These are phyloP conservation scores for Cebidichthys violaceus DNA, from an alignment of 2,113 vertebrate species.

Conservation along the genomic window DNA sequence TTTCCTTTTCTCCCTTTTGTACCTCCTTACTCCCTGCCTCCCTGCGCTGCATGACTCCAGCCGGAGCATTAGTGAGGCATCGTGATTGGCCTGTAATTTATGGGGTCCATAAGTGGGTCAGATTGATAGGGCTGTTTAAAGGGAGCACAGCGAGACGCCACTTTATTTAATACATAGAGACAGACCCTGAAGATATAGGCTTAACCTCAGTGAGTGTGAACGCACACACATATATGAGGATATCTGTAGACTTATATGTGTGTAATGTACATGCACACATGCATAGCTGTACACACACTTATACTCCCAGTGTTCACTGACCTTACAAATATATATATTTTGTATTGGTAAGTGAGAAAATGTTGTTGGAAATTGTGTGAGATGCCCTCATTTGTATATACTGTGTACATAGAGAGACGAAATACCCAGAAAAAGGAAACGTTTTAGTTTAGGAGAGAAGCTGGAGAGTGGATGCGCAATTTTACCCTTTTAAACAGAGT, in stretches of 20 bases:
- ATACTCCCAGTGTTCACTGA: neutral
- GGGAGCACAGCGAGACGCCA: conserved; percentile 54
- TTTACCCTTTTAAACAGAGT: neutral
- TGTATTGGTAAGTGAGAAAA: neutral
- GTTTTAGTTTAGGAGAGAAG: neutral
- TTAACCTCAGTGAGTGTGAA: conserved; percentile 48
- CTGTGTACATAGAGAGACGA: neutral
- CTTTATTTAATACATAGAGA: conserved; percentile 79
- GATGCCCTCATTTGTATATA: neutral
- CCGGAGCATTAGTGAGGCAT: conserved; percentile 59
- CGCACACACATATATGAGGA: neutral
- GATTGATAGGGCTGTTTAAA: conserved; percentile 82
- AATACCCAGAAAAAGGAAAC: neutral
- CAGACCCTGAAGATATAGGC: conserved; percentile 65
- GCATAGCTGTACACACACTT: conserved; percentile 3
- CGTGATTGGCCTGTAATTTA: conserved; percentile 79
- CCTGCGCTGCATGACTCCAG: conserved; percentile 44
- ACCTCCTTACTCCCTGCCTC: conserved; percentile 27
- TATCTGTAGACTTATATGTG: neutral
- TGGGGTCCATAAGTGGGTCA: conserved; percentile 79
- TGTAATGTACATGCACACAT: neutral
- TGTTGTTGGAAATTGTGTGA: neutral
- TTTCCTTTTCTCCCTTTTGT: neutral
- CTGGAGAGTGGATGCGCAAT: neutral
- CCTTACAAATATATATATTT: neutral